Percentiles rank a stretch among this genome's conserved stretches.
These are phyloP conservation scores for Thereva nobilitata DNA, from an alignment of 2,888 invertebrate species.

Conservation along the genomic window DNA sequence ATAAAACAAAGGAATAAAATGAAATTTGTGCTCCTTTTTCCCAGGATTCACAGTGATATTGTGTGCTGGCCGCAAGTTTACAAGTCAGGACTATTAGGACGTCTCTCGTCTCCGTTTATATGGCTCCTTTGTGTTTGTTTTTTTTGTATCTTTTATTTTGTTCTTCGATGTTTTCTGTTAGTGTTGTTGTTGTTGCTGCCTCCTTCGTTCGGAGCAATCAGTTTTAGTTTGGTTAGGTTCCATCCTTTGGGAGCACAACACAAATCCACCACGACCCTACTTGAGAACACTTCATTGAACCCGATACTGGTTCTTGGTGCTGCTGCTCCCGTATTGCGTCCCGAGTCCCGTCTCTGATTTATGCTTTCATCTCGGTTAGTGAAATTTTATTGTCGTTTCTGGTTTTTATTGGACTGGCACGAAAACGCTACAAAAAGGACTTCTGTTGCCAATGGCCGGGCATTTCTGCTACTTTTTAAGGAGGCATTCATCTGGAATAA, in stretches of 20 bases:
- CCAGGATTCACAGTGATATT: slow-evolving; percentile 11
- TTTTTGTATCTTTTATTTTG: slow-evolving; percentile 16
- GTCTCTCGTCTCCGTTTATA: not conserved
- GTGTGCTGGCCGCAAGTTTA: slow-evolving; percentile 23
- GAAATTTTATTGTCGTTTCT: slow-evolving; percentile 31
- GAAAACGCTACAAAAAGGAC: not conserved
- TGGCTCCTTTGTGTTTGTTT: not conserved
- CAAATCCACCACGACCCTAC: not conserved
- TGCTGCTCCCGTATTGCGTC: slow-evolving; percentile 12
- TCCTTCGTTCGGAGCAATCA: not conserved
- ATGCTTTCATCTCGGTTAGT: slow-evolving; percentile 30
- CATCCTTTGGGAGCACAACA: not conserved
- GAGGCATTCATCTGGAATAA: slow-evolving; percentile 15
- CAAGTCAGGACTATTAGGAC: slow-evolving; percentile 15
- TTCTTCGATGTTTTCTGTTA: slow-evolving; percentile 7
- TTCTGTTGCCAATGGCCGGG: slow-evolving; percentile 9
- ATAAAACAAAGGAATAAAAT: slow-evolving; percentile 28
- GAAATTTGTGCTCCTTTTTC: slow-evolving; percentile 19
- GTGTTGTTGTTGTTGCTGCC: slow-evolving; percentile 16
- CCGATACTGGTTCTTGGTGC: not conserved
- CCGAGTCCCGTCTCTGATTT: slow-evolving; percentile 22
- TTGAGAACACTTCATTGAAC: slow-evolving; percentile 24
- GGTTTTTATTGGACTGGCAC: slow-evolving; percentile 26
- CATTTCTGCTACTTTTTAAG: slow-evolving; percentile 11
- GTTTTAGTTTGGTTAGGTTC: slow-evolving; percentile 6